phyloP scores from a whole-genome alignment of 2,797 vertebrate species.

The Merluccius polli region DNA sequence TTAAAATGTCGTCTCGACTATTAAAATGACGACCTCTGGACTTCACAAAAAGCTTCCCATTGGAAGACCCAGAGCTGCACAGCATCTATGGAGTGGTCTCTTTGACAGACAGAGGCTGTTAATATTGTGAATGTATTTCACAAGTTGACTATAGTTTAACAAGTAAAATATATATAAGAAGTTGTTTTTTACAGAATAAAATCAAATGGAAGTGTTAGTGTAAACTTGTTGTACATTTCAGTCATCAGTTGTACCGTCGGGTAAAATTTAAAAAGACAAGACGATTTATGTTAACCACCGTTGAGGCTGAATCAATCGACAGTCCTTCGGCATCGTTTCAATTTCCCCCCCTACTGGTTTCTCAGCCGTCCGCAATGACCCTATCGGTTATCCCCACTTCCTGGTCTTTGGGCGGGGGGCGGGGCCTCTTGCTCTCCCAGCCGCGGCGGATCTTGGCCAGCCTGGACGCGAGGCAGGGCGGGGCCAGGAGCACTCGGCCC shows the following conservation, averaged over 20 bases:
- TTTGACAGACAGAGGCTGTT: not conserved
- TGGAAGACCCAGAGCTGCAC: not conserved
- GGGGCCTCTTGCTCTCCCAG: slow-evolving; percentile 73
- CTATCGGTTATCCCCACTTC: not conserved
- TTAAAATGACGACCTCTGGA: not conserved
- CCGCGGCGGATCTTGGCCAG: slow-evolving; percentile 81
- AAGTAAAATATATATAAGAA: not conserved
- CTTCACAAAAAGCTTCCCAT: too few species aligned
- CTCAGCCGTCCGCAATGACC: not conserved
- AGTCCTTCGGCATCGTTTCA: not conserved
- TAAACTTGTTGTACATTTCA: not conserved
- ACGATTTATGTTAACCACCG: not conserved
- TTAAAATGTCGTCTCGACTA: not conserved
- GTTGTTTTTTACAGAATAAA: not conserved
- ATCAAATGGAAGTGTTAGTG: not conserved
- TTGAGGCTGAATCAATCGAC: not conserved
- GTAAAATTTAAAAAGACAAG: not conserved
- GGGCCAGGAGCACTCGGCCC: slow-evolving; percentile 67
- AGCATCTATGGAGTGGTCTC: not conserved
- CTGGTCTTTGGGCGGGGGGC: not conserved
- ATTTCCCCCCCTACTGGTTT: not conserved
- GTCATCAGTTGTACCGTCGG: not conserved
- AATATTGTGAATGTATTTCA: not conserved
- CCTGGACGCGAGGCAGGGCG: slow-evolving; percentile 75
- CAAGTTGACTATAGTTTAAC: not conserved